Evolutionary conservation across 2,797 vertebrate species (phyloP).

Genomic region (Hephaestus fuliginosus): DNA sequence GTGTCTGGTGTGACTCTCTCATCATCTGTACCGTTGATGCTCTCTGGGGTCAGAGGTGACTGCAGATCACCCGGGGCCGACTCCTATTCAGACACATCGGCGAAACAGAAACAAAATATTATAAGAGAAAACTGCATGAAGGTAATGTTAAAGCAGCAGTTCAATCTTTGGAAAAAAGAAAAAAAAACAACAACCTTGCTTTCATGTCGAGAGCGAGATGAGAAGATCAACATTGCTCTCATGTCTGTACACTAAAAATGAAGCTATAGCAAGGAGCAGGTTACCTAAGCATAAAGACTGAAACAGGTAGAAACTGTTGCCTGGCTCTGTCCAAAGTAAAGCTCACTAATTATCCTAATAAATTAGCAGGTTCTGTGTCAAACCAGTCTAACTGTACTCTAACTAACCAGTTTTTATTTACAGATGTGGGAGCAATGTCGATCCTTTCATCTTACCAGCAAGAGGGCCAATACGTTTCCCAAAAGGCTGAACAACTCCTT

Average conservation of each 20-base stretch:
- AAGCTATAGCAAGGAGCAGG: not conserved
- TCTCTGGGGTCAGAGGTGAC: conserved; percentile 93
- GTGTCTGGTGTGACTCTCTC: conserved; percentile 87
- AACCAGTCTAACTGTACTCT: not conserved
- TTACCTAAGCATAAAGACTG: conserved; percentile 28
- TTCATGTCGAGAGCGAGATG: not conserved
- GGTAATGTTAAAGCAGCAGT: not conserved
- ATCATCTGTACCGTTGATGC: conserved; percentile 95
- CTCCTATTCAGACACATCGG: conserved; percentile 84
- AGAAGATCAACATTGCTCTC: conserved; percentile 1
- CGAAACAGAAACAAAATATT: not conserved
- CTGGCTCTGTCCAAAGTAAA: not conserved
- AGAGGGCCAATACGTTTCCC: not conserved
- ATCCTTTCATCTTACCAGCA: not conserved
- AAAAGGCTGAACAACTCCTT: not conserved
- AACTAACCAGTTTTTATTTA: not conserved
- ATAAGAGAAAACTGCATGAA: not conserved
- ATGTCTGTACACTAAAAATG: not conserved
- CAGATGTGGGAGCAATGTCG: too few species aligned
- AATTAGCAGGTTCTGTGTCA: too few species aligned
- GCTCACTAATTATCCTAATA: too few species aligned
- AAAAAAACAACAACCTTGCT: not conserved
- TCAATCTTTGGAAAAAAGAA: not conserved
- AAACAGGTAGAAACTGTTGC: not conserved
- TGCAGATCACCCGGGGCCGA: conserved; percentile 93